Conservation (phyloP, 2,797 vertebrate genomes). For the Chelmon rostratus region DNA sequence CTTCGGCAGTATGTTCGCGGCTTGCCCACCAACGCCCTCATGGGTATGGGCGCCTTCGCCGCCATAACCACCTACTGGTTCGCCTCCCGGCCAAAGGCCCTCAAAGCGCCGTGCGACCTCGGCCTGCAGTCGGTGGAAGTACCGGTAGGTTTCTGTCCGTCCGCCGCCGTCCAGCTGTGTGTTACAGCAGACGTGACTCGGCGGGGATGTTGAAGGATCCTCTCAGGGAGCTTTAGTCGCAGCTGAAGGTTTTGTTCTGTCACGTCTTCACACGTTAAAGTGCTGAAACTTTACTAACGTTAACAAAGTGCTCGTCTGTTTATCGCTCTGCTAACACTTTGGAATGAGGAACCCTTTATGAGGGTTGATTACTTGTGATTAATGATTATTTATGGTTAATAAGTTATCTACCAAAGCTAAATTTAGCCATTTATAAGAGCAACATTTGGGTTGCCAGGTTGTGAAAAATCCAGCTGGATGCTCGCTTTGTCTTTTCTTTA, state of each 20-base stretch:
- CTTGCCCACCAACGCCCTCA: slow-evolving; percentile 92
- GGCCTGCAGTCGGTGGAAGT: slow-evolving; percentile 93
- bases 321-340: too few relatives aligned
- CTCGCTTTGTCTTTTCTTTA: too few relatives aligned
- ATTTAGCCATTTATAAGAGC: too few relatives aligned
- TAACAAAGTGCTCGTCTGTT: too few relatives aligned
- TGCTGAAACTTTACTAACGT: too few relatives aligned
- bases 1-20: slow-evolving; percentile 92
- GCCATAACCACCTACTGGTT: slow-evolving; percentile 97
- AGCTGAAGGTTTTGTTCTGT: slow-evolving; percentile 20
- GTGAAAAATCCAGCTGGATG: too few relatives aligned
- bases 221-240: slow-evolving; percentile 18
- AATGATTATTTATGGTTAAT: not conserved
- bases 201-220: slow-evolving; percentile 46
- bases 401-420: not conserved
- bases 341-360: too few relatives aligned
- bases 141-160: slow-evolving; percentile 80
- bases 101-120: slow-evolving; percentile 93
- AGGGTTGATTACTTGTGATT: too few relatives aligned
- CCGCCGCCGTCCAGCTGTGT: too few relatives aligned
- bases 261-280: not conserved
- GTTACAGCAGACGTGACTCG: slow-evolving; percentile 34
- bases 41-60: slow-evolving; percentile 95
- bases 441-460: too few relatives aligned
- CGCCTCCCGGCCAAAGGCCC: slow-evolving; percentile 91